Evolutionary conservation across 2,888 invertebrate species (phyloP).

Genomic region (Apamea monoglypha): DNA sequence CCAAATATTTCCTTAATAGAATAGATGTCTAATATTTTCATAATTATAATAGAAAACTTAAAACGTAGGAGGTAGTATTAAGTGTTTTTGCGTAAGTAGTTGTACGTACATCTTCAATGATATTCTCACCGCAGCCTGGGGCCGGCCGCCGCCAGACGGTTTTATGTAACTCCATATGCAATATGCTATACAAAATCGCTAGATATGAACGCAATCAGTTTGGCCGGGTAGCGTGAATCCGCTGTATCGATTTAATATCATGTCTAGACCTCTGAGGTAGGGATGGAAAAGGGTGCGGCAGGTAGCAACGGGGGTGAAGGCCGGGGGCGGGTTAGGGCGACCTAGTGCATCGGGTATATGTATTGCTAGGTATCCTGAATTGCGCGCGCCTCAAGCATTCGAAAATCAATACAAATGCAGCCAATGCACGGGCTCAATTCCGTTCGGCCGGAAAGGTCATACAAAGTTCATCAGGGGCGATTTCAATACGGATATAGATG

Average conservation of each 20-base stretch:
- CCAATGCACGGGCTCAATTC: constrained; percentile 10
- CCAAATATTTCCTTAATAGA: constrained; percentile 6
- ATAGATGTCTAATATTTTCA: not conserved
- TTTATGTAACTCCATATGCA: not conserved
- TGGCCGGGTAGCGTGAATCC: not conserved
- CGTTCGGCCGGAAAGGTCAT: not conserved
- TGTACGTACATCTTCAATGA: not conserved
- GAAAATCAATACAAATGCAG: constrained; percentile 27
- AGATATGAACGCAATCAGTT: not conserved
- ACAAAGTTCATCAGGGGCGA: not conserved
- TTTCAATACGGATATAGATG: not conserved
- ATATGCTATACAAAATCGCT: not conserved
- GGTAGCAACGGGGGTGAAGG: not conserved
- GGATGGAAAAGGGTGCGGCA: not conserved
- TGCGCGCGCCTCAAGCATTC: not conserved
- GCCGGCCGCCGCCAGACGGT: not conserved
- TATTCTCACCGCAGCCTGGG: not conserved
- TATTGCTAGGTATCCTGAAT: not conserved
- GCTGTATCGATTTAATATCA: constrained; percentile 28
- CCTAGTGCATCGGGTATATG: not conserved
- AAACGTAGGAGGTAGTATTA: not conserved
- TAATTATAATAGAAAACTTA: not conserved
- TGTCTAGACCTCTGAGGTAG: not conserved
- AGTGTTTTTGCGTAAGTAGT: not conserved
- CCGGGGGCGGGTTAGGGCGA: no score